Evolutionary conservation across 2,797 vertebrate species (phyloP).

Genomic region (Sebastes kiyomatsui): DNA sequence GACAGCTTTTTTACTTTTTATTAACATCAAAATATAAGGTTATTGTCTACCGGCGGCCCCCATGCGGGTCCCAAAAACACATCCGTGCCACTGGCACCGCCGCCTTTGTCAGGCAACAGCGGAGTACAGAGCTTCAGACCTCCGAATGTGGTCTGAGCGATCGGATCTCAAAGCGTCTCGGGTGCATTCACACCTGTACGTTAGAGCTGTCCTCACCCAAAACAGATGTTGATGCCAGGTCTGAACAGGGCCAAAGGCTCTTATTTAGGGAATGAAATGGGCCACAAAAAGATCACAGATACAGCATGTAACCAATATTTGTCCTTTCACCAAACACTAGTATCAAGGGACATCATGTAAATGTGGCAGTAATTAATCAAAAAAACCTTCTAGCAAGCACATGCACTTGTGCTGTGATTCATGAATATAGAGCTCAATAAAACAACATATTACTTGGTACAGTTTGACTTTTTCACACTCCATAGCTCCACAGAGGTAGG

Average conservation of each 20-base stretch:
- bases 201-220: background rate
- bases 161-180: no score
- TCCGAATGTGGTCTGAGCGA: no score
- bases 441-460: background rate
- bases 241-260: background rate
- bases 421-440: constrained; percentile 1
- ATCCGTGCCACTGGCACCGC: no score
- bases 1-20: no score
- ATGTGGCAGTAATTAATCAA: background rate
- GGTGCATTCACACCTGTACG: background rate
- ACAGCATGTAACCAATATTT: background rate
- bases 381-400: background rate
- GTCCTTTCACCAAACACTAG: background rate
- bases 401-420: background rate
- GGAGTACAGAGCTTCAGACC: no score
- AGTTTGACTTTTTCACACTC: background rate
- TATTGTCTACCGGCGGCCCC: no score
- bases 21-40: no score
- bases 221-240: background rate
- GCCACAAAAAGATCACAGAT: background rate
- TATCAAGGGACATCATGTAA: background rate
- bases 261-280: background rate
- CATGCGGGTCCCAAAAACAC: no score
- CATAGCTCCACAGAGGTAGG: background rate
- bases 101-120: no score